Conservation (phyloP, 2,888 invertebrate species). For the Bombylius major region DNA sequence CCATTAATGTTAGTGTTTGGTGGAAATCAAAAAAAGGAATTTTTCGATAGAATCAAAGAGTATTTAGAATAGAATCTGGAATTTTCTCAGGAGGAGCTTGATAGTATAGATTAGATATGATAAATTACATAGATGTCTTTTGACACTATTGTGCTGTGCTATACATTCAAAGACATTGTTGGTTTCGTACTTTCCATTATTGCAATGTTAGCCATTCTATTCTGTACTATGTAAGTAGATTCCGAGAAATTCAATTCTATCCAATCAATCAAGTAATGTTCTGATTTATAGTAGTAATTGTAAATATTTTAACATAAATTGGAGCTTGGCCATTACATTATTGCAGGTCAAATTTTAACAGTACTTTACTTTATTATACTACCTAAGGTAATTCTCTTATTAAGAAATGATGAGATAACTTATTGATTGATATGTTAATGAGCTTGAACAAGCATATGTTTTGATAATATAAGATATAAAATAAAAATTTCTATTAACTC, state of each 20-base stretch:
- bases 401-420: slow-evolving; percentile 43
- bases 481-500: slow-evolving; percentile 45
- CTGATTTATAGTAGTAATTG: slow-evolving; percentile 43
- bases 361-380: slow-evolving; percentile 46
- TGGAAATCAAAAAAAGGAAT: no score
- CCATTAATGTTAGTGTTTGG: no score
- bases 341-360: slow-evolving; percentile 48
- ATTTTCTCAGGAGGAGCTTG: no score
- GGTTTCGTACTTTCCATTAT: slow-evolving; percentile 43
- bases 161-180: slow-evolving; percentile 61
- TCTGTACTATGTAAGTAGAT: slow-evolving; percentile 44
- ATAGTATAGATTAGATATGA: no score
- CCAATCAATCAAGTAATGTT: slow-evolving; percentile 47
- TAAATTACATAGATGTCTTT: no score
- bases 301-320: slow-evolving; percentile 57
- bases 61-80: no score
- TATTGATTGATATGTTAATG: slow-evolving; percentile 46
- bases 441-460: no score
- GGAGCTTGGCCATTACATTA: slow-evolving; percentile 50
- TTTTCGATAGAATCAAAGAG: no score
- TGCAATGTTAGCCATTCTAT: slow-evolving; percentile 50
- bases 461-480: slow-evolving; percentile 56
- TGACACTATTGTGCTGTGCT: no score
- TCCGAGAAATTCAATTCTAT: slow-evolving; percentile 47
- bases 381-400: slow-evolving; percentile 42